phyloP scores from a whole-genome alignment of 1,140 invertebrate species.

The Lepidurus arcticus region DNA sequence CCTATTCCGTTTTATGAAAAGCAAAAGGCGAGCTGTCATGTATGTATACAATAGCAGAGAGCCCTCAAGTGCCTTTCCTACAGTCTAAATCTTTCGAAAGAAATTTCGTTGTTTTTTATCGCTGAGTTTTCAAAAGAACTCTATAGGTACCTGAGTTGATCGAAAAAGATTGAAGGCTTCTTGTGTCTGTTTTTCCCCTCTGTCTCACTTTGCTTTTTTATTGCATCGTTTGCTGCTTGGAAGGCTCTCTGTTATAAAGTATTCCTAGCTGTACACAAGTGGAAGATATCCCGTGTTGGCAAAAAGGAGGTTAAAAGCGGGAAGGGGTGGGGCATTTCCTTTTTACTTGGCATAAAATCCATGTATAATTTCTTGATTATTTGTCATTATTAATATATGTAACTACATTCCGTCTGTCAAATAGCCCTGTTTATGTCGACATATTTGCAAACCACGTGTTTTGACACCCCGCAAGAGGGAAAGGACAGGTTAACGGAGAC shows the following conservation, averaged over 20 bases:
- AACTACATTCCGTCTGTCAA: no score
- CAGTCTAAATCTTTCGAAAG: not conserved
- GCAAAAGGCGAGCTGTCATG: not conserved
- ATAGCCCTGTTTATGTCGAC: no score
- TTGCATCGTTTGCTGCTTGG: not conserved
- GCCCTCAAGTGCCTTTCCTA: conserved; percentile 12
- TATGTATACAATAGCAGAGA: not conserved
- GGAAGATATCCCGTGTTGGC: not conserved
- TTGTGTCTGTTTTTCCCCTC: no score
- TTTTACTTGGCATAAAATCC: no score
- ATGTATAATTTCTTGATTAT: no score
- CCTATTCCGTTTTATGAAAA: not conserved
- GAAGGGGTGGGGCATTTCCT: not conserved
- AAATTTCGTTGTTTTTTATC: not conserved
- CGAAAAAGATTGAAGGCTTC: not conserved
- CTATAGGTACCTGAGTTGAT: conserved; percentile 1
- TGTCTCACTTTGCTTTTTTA: not conserved
- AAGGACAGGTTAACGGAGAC: not conserved
- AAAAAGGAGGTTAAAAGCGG: not conserved
- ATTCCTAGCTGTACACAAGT: not conserved
- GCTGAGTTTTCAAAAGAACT: not conserved
- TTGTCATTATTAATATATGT: no score
- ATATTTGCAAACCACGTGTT: no score
- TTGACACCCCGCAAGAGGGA: no score
- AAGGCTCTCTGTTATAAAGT: not conserved